A percentile compares a stretch with the other conserved stretches of the same genome.
Conservation (phyloP, 2,797 vertebrate species). For the Neoniphon sammara region DNA sequence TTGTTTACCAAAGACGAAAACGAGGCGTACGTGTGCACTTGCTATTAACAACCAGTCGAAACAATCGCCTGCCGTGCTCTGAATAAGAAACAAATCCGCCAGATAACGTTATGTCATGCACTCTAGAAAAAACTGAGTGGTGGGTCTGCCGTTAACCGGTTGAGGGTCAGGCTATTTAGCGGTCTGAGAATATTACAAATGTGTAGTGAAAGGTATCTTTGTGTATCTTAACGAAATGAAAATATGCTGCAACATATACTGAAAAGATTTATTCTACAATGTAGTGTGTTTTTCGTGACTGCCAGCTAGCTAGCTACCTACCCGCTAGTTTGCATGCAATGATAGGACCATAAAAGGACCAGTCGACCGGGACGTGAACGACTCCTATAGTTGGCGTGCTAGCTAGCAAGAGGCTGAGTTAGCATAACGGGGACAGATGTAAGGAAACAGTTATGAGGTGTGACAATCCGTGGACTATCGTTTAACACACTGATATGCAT, state of each 20-base stretch:
- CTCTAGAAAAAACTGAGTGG: background rate
- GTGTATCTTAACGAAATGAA: background rate
- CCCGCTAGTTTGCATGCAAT: constrained; percentile 13
- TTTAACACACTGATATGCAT: background rate
- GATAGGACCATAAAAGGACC: constrained; percentile 71
- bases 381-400: constrained; percentile 54
- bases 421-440: constrained; percentile 56
- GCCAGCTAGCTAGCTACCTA: constrained; percentile 12
- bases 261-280: background rate
- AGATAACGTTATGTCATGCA: background rate
- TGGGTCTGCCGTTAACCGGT: constrained; percentile 21
- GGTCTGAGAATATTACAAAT: constrained; percentile 29
- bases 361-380: constrained; percentile 40
- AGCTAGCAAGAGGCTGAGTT: constrained; percentile 66
- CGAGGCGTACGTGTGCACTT: constrained; percentile 1
- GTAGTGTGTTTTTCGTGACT: constrained; percentile 6
- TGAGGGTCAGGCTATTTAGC: constrained; percentile 50
- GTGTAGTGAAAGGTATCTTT: constrained; percentile 4
- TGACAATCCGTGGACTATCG: background rate
- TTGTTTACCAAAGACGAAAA: constrained; percentile 1
- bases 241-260: background rate
- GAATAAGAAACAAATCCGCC: constrained; percentile 20
- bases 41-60: constrained; percentile 19
- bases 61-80: constrained; percentile 18
- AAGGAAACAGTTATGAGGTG: constrained; percentile 2